These are phyloP conservation scores for Piaya cayana DNA, from an alignment of 2,113 vertebrate species.

Conservation along the genomic window DNA sequence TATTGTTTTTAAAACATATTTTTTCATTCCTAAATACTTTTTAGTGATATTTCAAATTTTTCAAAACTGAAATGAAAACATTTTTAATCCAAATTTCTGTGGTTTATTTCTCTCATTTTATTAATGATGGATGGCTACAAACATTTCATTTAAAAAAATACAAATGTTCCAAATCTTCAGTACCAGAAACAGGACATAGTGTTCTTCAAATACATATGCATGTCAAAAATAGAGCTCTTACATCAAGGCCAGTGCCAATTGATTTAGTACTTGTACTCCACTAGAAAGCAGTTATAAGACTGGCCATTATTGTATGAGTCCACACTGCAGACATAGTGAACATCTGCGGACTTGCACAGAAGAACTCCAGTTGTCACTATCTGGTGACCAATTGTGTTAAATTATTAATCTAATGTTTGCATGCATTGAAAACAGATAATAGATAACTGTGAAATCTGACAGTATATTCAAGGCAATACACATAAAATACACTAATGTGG, in stretches of 20 bases:
- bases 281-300: background rate
- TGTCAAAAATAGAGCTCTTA: background rate
- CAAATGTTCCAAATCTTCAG: background rate
- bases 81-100: background rate
- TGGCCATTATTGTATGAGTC: background rate
- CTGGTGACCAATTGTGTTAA: background rate
- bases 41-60: background rate
- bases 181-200: background rate
- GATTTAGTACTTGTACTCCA: background rate
- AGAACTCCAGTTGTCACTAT: background rate
- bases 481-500: background rate
- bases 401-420: background rate
- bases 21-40: background rate
- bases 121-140: background rate
- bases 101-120: background rate
- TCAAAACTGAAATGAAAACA: background rate
- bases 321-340: background rate
- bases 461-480: background rate
- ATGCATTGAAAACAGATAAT: background rate
- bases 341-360: background rate
- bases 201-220: background rate
- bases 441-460: background rate
- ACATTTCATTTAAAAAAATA: background rate
- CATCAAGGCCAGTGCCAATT: background rate
- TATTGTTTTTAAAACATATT: background rate